Base-by-base conservation (phyloP, 2,113 vertebrate genomes). In the Haemorhous mexicanus region DNA sequence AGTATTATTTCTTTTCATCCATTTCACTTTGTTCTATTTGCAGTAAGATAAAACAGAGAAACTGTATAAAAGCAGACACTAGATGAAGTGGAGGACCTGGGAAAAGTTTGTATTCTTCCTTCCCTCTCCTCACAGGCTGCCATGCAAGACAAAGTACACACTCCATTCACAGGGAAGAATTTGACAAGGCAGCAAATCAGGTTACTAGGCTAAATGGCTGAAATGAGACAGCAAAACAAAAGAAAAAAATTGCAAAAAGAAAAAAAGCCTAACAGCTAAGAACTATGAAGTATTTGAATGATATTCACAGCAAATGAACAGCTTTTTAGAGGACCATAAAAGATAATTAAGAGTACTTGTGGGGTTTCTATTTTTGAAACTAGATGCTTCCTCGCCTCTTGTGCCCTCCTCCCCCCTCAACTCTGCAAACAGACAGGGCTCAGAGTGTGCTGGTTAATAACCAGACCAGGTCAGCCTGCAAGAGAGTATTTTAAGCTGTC, bases 401-500 rank as follows among this genome's bases (percentile, higher is more conserved):
- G 46, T 7, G 44, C 58, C 9, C 23, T 44, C 22, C 33, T 43
- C 41, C 18, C 17, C 46, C 18, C 13, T 26, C 37, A 41, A 13
- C 62, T 80, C 46, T 43, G 58, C 55, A 74, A 89, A 92, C 1
- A 62, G 89, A 79, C 28, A 79, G 35, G 72, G 35, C 79, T 90
- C 59, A 67, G 83, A 92, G 89, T 83, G 70, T 78, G 79, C 63
- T 32, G 41, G 73, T 72, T 93, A 95, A 93, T 90, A 89, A 82
- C 68, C 62, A 73, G 73, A 88, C 72, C 93, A 81, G 49, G 91
- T 96, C 93, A 96, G 83, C 49, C 70, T 84, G 75, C 30, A 64
- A 88, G 61, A 95, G 85, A 86, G 94, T 95, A 93, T 96, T 95
- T 96, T 84, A 93, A 93, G 82, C 91, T 95, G 94, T 75, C 94